Evolutionary conservation across 2,797 vertebrate species (phyloP), one percentile per base, ranked within the genome.

Genomic region (Crocodylus rhombifer): DNA sequence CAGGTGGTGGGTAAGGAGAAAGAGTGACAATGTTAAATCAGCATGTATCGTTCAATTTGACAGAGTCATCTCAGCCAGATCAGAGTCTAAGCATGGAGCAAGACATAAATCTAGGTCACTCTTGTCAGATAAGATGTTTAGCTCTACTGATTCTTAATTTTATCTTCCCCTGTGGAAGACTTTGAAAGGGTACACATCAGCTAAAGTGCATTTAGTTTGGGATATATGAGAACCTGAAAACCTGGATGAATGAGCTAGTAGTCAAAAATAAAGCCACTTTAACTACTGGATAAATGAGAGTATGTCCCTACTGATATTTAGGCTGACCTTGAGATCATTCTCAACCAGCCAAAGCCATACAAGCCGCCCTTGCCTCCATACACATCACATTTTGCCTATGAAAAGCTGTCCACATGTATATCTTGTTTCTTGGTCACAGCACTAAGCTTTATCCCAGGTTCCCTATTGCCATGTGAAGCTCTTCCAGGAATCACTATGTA

Each of bases 31-130:
- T 42, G 21, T 36, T 51, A n/a, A 83, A 16, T 55, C 42, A 75
- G 58, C 28, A 23, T 4, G 1, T n/a, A 1, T 0, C 1, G 60
- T 4, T 36, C 77, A 16, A 1, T 6, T 1, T 10, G 36, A 21
- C 5, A 5, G 8, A 21, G 26, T 26, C 20, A 28, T 16, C 61
- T n/a, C 4, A 1, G 26, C 26, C 55, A 14, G 62, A 20, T 28
- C 16, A 4, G 1, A 13, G 79, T 2, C 62, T 2, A 20, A 10
- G 55, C 3, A 4, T 2, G 57, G 36, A 61, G 62, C 7, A 15
- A 65, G 71, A 17, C 16, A 76, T 6, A 60, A 76, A 67, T 75
- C 61, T 13, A 76, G 64, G 63, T 26, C 67, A 11, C 61, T 42
- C 71, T n/a, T 26, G 6, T 30, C 16, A 18, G 58, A 77, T 65